Percentiles rank a stretch among this genome's conserved stretches.
phyloP scores from a whole-genome alignment of 1,140 invertebrate species.

The Arion vulgaris region DNA sequence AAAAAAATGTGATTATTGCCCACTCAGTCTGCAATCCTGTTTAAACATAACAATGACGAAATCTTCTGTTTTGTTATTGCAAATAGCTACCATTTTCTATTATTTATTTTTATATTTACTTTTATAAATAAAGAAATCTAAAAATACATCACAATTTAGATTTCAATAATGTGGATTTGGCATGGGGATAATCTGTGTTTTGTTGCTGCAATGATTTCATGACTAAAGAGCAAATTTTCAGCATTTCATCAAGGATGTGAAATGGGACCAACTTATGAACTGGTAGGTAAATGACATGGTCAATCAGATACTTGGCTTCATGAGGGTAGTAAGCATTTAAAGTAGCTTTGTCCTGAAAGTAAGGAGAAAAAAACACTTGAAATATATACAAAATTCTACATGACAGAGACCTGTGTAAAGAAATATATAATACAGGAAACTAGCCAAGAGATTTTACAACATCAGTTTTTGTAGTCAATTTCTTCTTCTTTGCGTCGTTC shows the following conservation, averaged over 20 bases:
- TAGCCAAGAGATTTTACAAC: too few species aligned
- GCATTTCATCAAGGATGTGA: conserved; percentile 62
- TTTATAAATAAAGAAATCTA: neutral
- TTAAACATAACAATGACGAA: too few species aligned
- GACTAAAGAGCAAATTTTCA: conserved; percentile 42
- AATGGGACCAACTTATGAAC: conserved; percentile 70
- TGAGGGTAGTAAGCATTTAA: conserved; percentile 11
- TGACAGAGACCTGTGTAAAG: too few species aligned
- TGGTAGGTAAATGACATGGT: conserved; percentile 72
- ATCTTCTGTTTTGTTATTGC: too few species aligned
- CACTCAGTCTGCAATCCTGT: too few species aligned
- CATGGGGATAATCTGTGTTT: neutral
- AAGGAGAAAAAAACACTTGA: neutral
- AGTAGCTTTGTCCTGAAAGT: neutral
- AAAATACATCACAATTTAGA: conserved; percentile 20
- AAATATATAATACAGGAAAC: too few species aligned
- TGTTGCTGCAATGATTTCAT: neutral
- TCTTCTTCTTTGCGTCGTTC: too few species aligned
- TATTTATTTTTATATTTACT: too few species aligned
- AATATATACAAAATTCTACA: too few species aligned
- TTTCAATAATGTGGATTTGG: neutral
- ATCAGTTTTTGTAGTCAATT: too few species aligned
- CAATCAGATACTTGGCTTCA: conserved; percentile 70
- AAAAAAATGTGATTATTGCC: too few species aligned
- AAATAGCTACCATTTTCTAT: too few species aligned